Evolutionary conservation across 2,797 vertebrate genomes (phyloP).

Genomic region (Etheostoma nigrum): DNA sequence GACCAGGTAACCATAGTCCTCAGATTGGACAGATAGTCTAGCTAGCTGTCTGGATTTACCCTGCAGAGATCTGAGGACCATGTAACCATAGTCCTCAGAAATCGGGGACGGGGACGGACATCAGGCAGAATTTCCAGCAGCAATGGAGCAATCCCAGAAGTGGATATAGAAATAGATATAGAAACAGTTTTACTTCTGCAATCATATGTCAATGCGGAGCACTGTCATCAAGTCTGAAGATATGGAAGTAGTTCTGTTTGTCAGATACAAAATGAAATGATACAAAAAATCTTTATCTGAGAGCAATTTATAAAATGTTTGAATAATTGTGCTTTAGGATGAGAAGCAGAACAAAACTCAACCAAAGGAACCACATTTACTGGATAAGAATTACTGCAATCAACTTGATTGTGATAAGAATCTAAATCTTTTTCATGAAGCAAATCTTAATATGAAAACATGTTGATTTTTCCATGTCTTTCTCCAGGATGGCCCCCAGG

Average conservation of each 20-base stretch:
- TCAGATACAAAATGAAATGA: background rate
- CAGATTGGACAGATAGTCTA: no score
- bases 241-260: background rate
- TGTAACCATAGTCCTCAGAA: no score
- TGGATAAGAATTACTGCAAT: background rate
- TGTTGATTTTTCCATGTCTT: slow-evolving; percentile 29
- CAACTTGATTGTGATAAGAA: background rate
- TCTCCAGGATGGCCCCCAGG: slow-evolving; percentile 88
- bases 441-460: background rate
- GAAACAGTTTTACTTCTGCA: slow-evolving; percentile 19
- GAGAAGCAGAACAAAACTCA: background rate
- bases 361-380: background rate
- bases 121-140: no score
- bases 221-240: slow-evolving; percentile 21
- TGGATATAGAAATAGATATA: no score
- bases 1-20: no score
- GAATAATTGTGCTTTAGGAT: background rate
- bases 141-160: no score
- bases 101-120: no score
- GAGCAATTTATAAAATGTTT: no score
- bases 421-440: background rate
- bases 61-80: no score
- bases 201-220: background rate
- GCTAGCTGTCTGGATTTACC: no score
- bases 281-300: background rate